Evolutionary conservation across 2,888 invertebrate species (phyloP).

Genomic region (Clivina fossor): DNA sequence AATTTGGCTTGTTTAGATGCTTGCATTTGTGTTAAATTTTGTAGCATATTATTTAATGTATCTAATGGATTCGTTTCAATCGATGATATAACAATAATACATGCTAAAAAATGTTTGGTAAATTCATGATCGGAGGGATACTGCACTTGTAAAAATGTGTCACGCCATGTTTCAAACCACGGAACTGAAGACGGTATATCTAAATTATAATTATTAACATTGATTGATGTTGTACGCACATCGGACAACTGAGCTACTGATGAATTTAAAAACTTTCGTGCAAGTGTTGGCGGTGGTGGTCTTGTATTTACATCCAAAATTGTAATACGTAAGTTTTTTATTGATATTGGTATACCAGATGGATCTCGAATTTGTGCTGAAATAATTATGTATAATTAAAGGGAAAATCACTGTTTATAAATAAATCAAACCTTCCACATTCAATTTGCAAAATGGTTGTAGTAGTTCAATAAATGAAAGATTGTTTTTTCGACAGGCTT

Average conservation of each 20-base stretch:
- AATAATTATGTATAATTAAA: constrained; percentile 28
- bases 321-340: constrained; percentile 76
- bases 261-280: constrained; percentile 76
- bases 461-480: constrained; percentile 85
- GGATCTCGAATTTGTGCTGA: constrained; percentile 84
- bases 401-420: constrained; percentile 1
- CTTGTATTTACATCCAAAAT: constrained; percentile 80
- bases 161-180: constrained; percentile 96
- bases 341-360: constrained; percentile 68
- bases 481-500: constrained; percentile 86
- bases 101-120: constrained; percentile 83
- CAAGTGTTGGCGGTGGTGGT: constrained; percentile 79
- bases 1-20: constrained; percentile 73
- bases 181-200: constrained; percentile 77
- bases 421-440: constrained; percentile 66
- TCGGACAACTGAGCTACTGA: constrained; percentile 50
- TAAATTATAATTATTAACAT: constrained; percentile 57
- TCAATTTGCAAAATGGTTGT: constrained; percentile 83
- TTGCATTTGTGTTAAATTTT: constrained; percentile 78
- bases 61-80: constrained; percentile 78
- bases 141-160: constrained; percentile 84
- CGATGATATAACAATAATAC: constrained; percentile 75
- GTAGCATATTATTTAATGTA: constrained; percentile 76
- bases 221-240: constrained; percentile 43
- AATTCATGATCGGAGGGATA: constrained; percentile 96